Conservation (phyloP, 2,888 invertebrate genomes). For the Epistrophella euchroma region DNA sequence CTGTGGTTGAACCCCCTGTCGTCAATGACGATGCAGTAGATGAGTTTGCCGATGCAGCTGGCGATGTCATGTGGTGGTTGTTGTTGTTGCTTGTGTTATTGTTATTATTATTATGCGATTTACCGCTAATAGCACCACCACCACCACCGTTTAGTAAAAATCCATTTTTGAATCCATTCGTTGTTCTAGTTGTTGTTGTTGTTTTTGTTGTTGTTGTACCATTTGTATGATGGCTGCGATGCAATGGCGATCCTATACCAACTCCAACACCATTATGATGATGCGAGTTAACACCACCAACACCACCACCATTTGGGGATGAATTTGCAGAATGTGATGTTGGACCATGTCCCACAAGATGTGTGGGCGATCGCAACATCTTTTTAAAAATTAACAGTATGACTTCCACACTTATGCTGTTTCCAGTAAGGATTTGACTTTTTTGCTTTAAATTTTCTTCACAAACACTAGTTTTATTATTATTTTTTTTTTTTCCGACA, state of each 20-base stretch:
- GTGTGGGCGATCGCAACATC: constrained; percentile 85
- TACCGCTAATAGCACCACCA: constrained; percentile 72
- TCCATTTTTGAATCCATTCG: constrained; percentile 74
- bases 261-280: constrained; percentile 46
- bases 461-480: constrained; percentile 26
- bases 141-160: constrained; percentile 74
- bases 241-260: constrained; percentile 53
- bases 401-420: constrained; percentile 77
- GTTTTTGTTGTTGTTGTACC: constrained; percentile 18
- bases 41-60: constrained; percentile 66
- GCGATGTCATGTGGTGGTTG: constrained; percentile 68
- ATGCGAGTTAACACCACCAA: constrained; percentile 42
- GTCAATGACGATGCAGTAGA: constrained; percentile 66
- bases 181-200: constrained; percentile 45
- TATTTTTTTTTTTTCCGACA: neutral
- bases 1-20: constrained; percentile 33
- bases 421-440: constrained; percentile 26
- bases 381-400: constrained; percentile 78
- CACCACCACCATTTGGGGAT: constrained; percentile 55
- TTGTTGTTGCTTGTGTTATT: constrained; percentile 69
- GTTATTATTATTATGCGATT: constrained; percentile 72
- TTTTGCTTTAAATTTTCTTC: constrained; percentile 6
- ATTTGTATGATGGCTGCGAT: constrained; percentile 72
- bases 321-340: constrained; percentile 77
- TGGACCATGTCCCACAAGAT: constrained; percentile 83